Evolutionary conservation across 2,797 vertebrate genomes (phyloP).

Genomic region (Aulostomus chinensis): DNA sequence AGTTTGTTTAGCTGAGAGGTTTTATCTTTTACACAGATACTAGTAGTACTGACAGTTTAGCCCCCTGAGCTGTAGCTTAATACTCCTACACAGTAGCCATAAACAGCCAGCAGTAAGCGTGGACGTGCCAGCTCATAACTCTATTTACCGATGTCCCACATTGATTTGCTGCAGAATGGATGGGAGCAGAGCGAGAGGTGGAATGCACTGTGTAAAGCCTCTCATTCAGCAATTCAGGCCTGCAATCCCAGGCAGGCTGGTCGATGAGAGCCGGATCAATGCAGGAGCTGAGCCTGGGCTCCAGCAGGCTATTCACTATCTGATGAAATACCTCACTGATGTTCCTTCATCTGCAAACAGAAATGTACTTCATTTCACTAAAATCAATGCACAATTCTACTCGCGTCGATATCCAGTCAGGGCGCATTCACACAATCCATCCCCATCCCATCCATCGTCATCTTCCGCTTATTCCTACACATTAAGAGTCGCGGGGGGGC

Average conservation of each 20-base stretch:
- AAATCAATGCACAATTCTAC: not conserved
- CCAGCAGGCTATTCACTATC: slow-evolving; percentile 12
- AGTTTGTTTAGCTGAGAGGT: slow-evolving; percentile 16
- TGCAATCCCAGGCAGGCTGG: slow-evolving; percentile 9
- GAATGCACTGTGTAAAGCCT: slow-evolving; percentile 29
- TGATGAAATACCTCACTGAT: slow-evolving; percentile 9
- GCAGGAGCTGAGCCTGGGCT: slow-evolving; percentile 15
- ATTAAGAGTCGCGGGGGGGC: too few relatives aligned
- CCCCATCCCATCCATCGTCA: too few relatives aligned
- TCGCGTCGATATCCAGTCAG: slow-evolving; percentile 7
- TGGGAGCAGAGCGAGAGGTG: slow-evolving; percentile 17
- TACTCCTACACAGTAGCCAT: slow-evolving; percentile 37
- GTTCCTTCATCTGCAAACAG: slow-evolving; percentile 10
- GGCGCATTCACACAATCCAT: not conserved
- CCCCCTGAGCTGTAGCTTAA: slow-evolving; percentile 43
- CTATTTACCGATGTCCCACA: slow-evolving; percentile 49
- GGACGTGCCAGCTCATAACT: slow-evolving; percentile 50
- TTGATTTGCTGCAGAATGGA: slow-evolving; percentile 58
- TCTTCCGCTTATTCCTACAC: too few relatives aligned
- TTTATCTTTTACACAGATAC: slow-evolving; percentile 39
- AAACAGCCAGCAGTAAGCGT: slow-evolving; percentile 51
- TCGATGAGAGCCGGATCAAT: slow-evolving; percentile 36
- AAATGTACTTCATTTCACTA: slow-evolving; percentile 13
- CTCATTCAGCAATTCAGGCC: slow-evolving; percentile 16
- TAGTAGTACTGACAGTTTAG: slow-evolving; percentile 33